phyloP scores from a whole-genome alignment of 2,888 invertebrate species.

The Eilema sororculum region DNA sequence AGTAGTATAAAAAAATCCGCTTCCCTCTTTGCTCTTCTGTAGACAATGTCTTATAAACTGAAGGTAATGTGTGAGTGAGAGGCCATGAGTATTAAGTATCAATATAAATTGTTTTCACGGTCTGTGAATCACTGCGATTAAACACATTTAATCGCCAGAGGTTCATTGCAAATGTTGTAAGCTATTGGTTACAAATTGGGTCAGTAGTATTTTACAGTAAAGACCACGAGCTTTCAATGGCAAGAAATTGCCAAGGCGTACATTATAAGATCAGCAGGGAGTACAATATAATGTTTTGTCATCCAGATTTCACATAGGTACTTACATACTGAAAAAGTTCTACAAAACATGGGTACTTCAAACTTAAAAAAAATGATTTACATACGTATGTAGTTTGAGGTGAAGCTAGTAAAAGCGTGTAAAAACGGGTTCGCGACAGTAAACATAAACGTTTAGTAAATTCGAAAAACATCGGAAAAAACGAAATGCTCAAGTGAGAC shows the following conservation, averaged over 20 bases:
- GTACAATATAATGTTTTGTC: too few species aligned
- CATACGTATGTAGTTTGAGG: too few species aligned
- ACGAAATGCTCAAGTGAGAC: too few species aligned
- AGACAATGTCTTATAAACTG: background rate
- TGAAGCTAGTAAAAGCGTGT: too few species aligned
- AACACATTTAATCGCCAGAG: background rate
- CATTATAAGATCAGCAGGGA: too few species aligned
- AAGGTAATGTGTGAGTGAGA: conserved; percentile 9
- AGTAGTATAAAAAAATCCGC: background rate
- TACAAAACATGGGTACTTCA: too few species aligned
- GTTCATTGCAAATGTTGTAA: background rate
- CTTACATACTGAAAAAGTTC: too few species aligned
- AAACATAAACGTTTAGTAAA: too few species aligned
- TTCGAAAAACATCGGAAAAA: too few species aligned
- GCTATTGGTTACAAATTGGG: background rate
- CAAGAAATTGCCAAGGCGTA: background rate
- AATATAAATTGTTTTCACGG: conserved; percentile 16
- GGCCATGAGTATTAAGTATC: conserved; percentile 5
- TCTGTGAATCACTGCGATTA: conserved; percentile 6
- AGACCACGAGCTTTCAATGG: background rate
- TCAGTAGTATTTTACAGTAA: background rate
- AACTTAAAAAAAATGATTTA: too few species aligned
- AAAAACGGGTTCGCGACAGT: too few species aligned
- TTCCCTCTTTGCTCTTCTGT: background rate
- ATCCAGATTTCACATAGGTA: too few species aligned